Evolutionary conservation across 1,140 invertebrate genomes (phyloP).

Genomic region (Papilio machaon): DNA sequence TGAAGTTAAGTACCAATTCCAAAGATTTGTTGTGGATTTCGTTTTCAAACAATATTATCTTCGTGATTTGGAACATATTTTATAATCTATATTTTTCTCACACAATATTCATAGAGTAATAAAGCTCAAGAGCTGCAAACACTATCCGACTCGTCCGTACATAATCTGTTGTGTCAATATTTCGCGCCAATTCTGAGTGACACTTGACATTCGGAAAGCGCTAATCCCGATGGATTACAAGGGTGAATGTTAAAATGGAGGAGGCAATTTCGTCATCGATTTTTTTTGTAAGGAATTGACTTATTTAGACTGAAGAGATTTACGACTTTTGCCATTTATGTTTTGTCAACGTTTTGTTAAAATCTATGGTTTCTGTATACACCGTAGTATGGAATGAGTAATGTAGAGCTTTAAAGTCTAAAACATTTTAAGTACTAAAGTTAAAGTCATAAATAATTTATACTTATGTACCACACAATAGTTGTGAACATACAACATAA

Average conservation of each 20-base stretch:
- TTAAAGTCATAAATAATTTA: too few relatives aligned
- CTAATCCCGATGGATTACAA: conserved; percentile 58
- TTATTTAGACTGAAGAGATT: too few relatives aligned
- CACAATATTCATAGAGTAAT: conserved; percentile 43
- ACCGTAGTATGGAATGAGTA: too few relatives aligned
- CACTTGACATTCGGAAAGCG: conserved; percentile 66
- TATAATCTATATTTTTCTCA: conserved; percentile 24
- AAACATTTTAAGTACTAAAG: too few relatives aligned
- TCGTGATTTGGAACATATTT: background rate
- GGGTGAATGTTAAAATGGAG: conserved; percentile 36
- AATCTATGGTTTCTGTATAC: too few relatives aligned
- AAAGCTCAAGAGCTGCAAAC: conserved; percentile 39
- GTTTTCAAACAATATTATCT: background rate
- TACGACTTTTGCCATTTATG: too few relatives aligned
- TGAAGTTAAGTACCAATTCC: background rate
- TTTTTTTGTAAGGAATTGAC: too few relatives aligned
- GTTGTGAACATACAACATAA: too few relatives aligned
- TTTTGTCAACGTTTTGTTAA: too few relatives aligned
- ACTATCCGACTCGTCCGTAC: conserved; percentile 40
- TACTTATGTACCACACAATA: too few relatives aligned
- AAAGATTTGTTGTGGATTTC: background rate
- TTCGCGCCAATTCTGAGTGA: conserved; percentile 63
- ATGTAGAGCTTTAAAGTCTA: too few relatives aligned
- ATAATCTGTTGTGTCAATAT: conserved; percentile 67
- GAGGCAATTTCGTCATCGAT: conserved; percentile 38